Percentiles rank a stretch among this genome's conserved stretches.
Evolutionary conservation across 2,888 invertebrate species (phyloP).

Genomic region (Polymixis flavicincta): DNA sequence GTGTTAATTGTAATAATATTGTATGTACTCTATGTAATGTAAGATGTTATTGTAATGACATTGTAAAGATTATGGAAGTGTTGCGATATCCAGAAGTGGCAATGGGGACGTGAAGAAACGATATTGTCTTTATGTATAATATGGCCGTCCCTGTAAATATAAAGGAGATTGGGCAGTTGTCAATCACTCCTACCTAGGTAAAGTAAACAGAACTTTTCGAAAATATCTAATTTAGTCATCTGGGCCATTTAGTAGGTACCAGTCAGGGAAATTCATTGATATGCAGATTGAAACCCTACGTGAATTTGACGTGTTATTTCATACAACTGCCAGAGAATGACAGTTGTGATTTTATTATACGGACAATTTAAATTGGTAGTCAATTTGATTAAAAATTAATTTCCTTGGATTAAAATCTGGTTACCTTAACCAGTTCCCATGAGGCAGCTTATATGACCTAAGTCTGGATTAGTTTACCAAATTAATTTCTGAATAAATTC

Average conservation of each 20-base stretch:
- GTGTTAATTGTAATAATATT: constrained; percentile 45
- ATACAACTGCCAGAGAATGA: no score
- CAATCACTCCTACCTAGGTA: not conserved
- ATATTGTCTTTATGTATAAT: not conserved
- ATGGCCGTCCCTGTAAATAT: not conserved
- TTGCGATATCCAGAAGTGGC: constrained; percentile 49
- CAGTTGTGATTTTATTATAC: no score
- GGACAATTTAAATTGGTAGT: no score
- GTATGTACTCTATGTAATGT: constrained; percentile 14
- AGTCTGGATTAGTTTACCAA: not conserved
- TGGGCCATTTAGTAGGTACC: not conserved
- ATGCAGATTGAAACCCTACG: not conserved
- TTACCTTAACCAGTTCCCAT: not conserved
- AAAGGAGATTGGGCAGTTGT: not conserved
- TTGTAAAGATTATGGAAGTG: constrained; percentile 41
- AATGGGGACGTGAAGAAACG: constrained; percentile 2
- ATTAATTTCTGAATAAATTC: constrained; percentile 3
- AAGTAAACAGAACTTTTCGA: not conserved
- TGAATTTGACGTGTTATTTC: no score
- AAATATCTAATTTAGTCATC: not conserved
- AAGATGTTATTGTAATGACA: constrained; percentile 4
- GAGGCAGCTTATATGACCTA: not conserved
- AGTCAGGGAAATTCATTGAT: not conserved
- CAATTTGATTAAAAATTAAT: no score
- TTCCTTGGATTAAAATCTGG: not conserved